These are phyloP conservation scores for Bombylius major DNA, from an alignment of 2,888 invertebrate species.

Conservation along the genomic window DNA sequence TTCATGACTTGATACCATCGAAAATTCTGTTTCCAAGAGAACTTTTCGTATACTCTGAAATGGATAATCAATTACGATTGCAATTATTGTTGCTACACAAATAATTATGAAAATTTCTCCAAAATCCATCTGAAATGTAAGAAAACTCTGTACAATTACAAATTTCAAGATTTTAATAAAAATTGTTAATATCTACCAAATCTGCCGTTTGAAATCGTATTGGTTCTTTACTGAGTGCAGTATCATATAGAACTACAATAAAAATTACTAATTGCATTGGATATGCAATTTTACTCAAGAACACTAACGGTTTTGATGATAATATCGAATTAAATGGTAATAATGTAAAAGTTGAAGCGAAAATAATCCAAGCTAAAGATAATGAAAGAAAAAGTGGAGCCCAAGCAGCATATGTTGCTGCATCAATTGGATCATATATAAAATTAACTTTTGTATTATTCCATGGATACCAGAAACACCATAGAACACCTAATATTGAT, in stretches of 20 bases:
- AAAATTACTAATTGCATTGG: slow-evolving; percentile 54
- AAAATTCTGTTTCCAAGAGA: slow-evolving; percentile 30
- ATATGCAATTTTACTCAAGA: slow-evolving; percentile 54
- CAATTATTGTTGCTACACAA: slow-evolving; percentile 41
- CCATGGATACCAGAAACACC: slow-evolving; percentile 48
- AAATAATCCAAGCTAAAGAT: slow-evolving; percentile 51
- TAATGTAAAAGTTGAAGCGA: slow-evolving; percentile 18
- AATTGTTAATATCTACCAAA: slow-evolving; percentile 35
- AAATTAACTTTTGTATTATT: slow-evolving; percentile 46
- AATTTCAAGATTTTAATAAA: too few relatives aligned
- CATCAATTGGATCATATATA: slow-evolving; percentile 45
- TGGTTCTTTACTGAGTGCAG: slow-evolving; percentile 47
- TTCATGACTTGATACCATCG: slow-evolving; percentile 2
- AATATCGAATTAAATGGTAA: slow-evolving; percentile 19
- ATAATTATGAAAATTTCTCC: slow-evolving; percentile 44
- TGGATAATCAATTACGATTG: slow-evolving; percentile 52
- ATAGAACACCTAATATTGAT: slow-evolving; percentile 24
- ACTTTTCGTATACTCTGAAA: slow-evolving; percentile 41
- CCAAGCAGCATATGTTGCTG: slow-evolving; percentile 51
- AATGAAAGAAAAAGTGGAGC: slow-evolving; percentile 50
- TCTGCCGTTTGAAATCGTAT: slow-evolving; percentile 44
- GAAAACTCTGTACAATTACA: not conserved
- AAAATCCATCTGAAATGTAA: slow-evolving; percentile 41
- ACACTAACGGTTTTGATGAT: slow-evolving; percentile 42
- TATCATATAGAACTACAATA: slow-evolving; percentile 50